Conservation (phyloP, 2,797 vertebrate genomes). For the Eleutherodactylus coqui region DNA sequence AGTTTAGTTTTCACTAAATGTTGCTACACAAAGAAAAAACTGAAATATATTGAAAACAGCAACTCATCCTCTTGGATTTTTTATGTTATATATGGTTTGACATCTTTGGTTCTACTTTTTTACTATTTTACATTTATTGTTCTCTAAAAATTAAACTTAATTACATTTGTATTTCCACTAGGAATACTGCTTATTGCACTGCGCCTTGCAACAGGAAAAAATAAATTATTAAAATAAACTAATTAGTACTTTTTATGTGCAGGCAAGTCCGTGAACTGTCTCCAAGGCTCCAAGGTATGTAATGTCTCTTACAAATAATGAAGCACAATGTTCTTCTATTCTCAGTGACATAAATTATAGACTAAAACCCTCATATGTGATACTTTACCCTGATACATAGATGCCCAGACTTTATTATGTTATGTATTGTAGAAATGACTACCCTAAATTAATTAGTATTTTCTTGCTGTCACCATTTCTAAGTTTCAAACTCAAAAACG, state of each 20-base stretch:
- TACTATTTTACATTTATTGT: slow-evolving; percentile 55
- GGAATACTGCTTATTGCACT: slow-evolving; percentile 62
- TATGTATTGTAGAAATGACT: not conserved
- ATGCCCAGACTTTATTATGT: not conserved
- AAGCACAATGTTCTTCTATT: slow-evolving; percentile 22
- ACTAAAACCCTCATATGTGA: slow-evolving; percentile 3
- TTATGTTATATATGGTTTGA: slow-evolving; percentile 37
- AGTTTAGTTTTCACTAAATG: not conserved
- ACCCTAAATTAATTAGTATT: not conserved
- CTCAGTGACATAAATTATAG: slow-evolving; percentile 17
- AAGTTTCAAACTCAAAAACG: not conserved
- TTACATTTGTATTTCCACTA: slow-evolving; percentile 66
- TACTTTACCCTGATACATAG: not conserved
- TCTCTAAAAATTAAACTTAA: slow-evolving; percentile 65
- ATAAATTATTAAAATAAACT: slow-evolving; percentile 67
- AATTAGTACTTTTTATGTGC: slow-evolving; percentile 69
- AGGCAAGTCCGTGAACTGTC: slow-evolving; percentile 68
- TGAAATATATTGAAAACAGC: not conserved
- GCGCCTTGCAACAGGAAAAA: slow-evolving; percentile 53
- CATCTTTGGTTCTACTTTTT: not conserved
- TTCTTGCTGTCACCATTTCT: not conserved
- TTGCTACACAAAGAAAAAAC: not conserved
- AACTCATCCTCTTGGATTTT: not conserved
- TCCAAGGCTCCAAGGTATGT: slow-evolving; percentile 65
- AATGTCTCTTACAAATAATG: slow-evolving; percentile 43